phyloP scores from a whole-genome alignment of 2,797 vertebrate species.

The Artibeus lituratus region DNA sequence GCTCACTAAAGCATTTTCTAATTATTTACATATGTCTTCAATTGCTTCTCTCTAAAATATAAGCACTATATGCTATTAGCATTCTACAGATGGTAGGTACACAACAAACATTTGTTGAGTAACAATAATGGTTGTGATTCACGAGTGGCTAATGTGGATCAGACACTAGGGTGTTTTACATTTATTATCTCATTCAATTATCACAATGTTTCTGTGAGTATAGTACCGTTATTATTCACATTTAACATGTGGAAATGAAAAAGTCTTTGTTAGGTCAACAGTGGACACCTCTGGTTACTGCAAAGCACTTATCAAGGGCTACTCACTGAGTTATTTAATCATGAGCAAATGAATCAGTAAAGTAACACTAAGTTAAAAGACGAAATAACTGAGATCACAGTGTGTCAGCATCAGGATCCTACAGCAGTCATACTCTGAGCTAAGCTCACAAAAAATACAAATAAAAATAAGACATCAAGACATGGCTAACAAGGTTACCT shows the following conservation, averaged over 20 bases:
- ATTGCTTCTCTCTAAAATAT: constrained; percentile 15
- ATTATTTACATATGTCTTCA: not conserved
- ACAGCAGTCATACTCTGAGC: not conserved
- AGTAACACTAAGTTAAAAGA: not conserved
- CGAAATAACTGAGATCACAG: not conserved
- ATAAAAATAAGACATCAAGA: not conserved
- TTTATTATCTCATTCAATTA: constrained; percentile 33
- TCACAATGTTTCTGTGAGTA: not conserved
- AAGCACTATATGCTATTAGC: not conserved
- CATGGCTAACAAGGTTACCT: constrained; percentile 82
- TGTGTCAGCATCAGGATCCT: not conserved
- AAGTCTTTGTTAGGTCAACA: not conserved
- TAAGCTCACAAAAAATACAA: not conserved
- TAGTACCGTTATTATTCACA: not conserved
- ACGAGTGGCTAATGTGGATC: not conserved
- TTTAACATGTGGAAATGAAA: not conserved
- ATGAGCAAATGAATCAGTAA: not conserved
- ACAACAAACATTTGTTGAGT: not conserved
- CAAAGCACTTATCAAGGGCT: constrained; percentile 10
- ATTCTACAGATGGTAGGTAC: not conserved
- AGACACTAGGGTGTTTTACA: not conserved
- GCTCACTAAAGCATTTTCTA: not conserved
- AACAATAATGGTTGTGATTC: not conserved
- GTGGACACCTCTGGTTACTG: not conserved
- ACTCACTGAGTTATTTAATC: not conserved